Evolutionary conservation across 2,797 vertebrate species (phyloP).

Genomic region (Xiphorhynchus erythropygius): DNA sequence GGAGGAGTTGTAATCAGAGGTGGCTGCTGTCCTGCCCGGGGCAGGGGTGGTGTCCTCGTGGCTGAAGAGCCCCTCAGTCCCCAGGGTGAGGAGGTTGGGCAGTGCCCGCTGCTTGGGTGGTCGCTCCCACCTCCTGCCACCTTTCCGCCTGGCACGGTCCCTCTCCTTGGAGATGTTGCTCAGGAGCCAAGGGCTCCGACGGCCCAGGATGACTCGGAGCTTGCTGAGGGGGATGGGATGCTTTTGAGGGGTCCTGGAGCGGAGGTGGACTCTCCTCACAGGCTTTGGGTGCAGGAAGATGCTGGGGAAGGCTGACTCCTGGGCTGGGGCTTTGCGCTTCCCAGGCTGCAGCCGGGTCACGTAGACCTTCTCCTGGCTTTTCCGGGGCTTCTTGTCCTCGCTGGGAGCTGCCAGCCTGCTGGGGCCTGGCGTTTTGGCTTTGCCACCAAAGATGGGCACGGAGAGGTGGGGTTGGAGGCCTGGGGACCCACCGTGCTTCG

Average conservation of each 20-base stretch:
- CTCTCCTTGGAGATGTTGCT: constrained; percentile 69
- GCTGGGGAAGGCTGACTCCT: constrained; percentile 84
- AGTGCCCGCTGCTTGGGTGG: neutral
- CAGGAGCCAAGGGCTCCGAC: constrained; percentile 60
- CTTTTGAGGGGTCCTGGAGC: constrained; percentile 52
- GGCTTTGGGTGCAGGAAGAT: constrained; percentile 85
- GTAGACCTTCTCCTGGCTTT: constrained; percentile 86
- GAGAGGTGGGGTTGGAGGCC: constrained; percentile 79
- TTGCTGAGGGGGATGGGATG: constrained; percentile 29
- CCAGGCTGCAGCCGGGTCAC: constrained; percentile 84
- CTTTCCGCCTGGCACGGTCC: constrained; percentile 29
- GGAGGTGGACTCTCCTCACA: constrained; percentile 61
- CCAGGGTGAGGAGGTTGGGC: neutral
- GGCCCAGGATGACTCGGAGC: neutral
- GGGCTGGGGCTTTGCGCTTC: constrained; percentile 61
- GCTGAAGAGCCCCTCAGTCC: constrained; percentile 50
- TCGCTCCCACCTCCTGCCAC: constrained; percentile 21
- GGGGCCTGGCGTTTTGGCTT: constrained; percentile 59
- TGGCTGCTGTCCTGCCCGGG: neutral
- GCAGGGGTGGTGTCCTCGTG: neutral
- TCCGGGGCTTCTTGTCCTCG: constrained; percentile 34
- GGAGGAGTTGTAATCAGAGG: constrained; percentile 70
- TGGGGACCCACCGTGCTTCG: constrained; percentile 67
- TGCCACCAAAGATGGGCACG: constrained; percentile 78
- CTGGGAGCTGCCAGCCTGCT: neutral